Base-by-base conservation (phyloP, 2,113 vertebrate species). In the Malurus elegans region DNA sequence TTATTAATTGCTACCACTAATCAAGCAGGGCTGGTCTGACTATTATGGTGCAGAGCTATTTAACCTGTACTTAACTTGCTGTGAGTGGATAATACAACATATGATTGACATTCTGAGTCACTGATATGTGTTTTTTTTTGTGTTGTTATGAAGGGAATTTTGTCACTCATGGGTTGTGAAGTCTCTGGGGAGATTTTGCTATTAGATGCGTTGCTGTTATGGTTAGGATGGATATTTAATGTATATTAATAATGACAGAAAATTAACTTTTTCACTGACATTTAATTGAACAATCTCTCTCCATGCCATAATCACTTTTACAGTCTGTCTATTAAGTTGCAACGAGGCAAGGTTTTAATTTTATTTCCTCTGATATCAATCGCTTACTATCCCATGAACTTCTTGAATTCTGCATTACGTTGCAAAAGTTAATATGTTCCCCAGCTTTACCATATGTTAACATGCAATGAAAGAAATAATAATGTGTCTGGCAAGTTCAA, bases 71-170 rank as follows among this genome's bases (percentile, higher is more conserved):
- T 69, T 83, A 45, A 47, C 18, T 58, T 23, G 10, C 31, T 18
- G 31, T 0, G 0, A 18, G n/a, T 26, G 31, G 26, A 29, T 81
- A 47, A 69, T 6, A n/a, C 0, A 1, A 56, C 6, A 31, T 14
- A 23, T 19, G 16, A 47, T 32, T 56, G 28, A 60, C 4, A 34
- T 71, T 74, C 64, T 79, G 60, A 45, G 13, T 76, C 51, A 54
- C 10, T 31, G 13, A 18, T 28, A 19, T 53, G 12, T 10, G 9
- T 20, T 2, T 10, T 20, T 10, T 76, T 42, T 6, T 45, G 76
- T 54, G 1, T 75, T 82, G 2, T 45, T 78, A 5, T 87, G 25
- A 47, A 69, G 9, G 12, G 12, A 65, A 8, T 70, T 80, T 50
- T 86, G 17, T 53, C 15, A 79, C 15, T 72, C 3, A 3, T 21